Base-by-base conservation (phyloP, 2,113 vertebrate species). In the Elachura formosa region DNA sequence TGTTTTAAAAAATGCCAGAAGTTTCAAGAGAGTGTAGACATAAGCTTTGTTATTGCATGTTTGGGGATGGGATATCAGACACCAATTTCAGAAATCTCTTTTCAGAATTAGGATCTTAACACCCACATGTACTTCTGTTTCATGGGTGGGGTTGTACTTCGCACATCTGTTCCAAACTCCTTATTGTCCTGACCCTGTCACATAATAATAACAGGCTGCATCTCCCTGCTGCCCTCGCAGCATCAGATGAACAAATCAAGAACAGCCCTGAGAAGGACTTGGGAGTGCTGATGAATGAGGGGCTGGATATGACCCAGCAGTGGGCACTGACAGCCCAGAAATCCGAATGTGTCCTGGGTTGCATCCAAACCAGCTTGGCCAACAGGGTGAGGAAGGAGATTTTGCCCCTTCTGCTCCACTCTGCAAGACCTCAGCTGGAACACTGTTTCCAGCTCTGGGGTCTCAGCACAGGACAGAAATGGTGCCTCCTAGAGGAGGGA, bases 21-120 rank as follows among this genome's bases (percentile, higher is more conserved):
- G 23, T 71, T 67, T 85, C 7, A 46, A 21, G 12, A 48, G 13
- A 45, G 25, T 0, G 0, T 31, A 33, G 62, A 24, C 4, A 20
- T 41, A 38, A 49, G 14, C 22, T 45, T 63, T 19, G 36, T 77
- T 84, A n/a, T 31, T 25, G 38, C 15, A 11, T 1, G 0, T 48
- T 71, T 41, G 16, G 17, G 19, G 17, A 20, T 71, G 45, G 24
- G 16, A 45, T 26, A 52, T 24, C 15, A 73, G 48, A 26, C 31
- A n/a, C 11, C 34, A 11, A 12, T 40, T 81, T 69, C 19, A 14
- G 63, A 62, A 56, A 19, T 28, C 20, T 58, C 38, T 45, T 36
- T 13, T 26, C 1, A 2, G 20, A 82, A 23, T 11, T 58, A 38
- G 41, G 40, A 18, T 49, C 48, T 46, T 52, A 14, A 59, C 63